Evolutionary conservation across 2,113 vertebrate species (phyloP), one percentile per base, ranked within the genome.

Genomic region (Corythornis vintsioides): DNA sequence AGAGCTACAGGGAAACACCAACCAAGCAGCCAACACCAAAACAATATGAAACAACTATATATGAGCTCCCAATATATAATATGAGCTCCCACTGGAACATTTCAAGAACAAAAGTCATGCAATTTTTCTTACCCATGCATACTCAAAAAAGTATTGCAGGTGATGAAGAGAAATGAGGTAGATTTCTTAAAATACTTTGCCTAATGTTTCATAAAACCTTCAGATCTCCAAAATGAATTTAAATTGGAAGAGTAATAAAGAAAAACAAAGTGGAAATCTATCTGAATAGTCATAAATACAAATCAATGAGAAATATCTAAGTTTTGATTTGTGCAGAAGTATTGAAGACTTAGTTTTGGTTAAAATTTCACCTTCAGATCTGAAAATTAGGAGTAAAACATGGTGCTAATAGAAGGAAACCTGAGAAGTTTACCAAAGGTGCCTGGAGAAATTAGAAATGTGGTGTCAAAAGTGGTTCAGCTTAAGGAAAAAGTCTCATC

Each of bases 181-280:
- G 25, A 82, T 90, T 86, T 92, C 75, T 93, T 78, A 75, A 77
- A 94, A 87, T 38, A 33, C 56, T 82, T 85, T n/a, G 9, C 80
- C 52, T 50, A 84, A 79, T 52, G 43, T 80, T 33, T 81, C 70
- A 64, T 76, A 81, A 92, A 73, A 83, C 43, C 15, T 73, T 79
- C 79, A 33, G 84, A 31, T 60, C 17, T 73, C n/a, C 24, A 71
- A 86, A 85, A 83, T 89, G 80, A 85, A 77, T 82, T 94, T 83
- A 12, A 75, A 47, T 67, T 80, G 52, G 31, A 92, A 82, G 55
- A 77, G 64, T 50, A 90, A 91, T 73, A 67, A 86, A 71, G 7
- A 63, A 13, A 83, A 73, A 35, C 2, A 42, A 72, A 88, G n/a
- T 95, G 38, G 48, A 91, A 84, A 84, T 60, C 47, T 65, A 21